phyloP scores from a whole-genome alignment of 2,113 vertebrate genomes.

The Crotalus tigris region DNA sequence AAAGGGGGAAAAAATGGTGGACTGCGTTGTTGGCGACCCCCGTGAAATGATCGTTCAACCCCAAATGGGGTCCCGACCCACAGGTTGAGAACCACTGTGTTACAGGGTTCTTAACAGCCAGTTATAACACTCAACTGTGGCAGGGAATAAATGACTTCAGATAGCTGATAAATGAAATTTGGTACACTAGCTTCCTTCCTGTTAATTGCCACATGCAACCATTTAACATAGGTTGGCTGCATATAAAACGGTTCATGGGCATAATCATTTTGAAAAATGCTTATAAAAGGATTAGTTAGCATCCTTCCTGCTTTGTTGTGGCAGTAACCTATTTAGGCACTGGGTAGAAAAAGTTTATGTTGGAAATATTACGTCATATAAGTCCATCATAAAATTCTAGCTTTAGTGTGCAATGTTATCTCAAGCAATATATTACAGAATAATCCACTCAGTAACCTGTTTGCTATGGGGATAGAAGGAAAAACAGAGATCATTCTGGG shows the following conservation, averaged over 20 bases:
- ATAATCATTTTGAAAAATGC: background rate
- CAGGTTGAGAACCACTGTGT: background rate
- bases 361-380: background rate
- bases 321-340: background rate
- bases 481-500: background rate
- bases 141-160: background rate
- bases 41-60: too few relatives aligned
- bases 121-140: background rate
- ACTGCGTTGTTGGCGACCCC: too few relatives aligned
- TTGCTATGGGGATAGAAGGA: background rate
- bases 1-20: too few relatives aligned
- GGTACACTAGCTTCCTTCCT: background rate
- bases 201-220: background rate
- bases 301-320: background rate
- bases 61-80: too few relatives aligned
- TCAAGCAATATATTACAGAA: background rate
- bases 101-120: background rate
- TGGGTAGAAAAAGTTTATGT: background rate
- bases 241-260: background rate
- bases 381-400: background rate
- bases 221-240: background rate
- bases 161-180: background rate
- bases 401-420: background rate
- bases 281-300: background rate
- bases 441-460: background rate